These are phyloP conservation scores for Cataglyphis altisquamis DNA, from an alignment of 2,888 invertebrate species.

Conservation along the genomic window DNA sequence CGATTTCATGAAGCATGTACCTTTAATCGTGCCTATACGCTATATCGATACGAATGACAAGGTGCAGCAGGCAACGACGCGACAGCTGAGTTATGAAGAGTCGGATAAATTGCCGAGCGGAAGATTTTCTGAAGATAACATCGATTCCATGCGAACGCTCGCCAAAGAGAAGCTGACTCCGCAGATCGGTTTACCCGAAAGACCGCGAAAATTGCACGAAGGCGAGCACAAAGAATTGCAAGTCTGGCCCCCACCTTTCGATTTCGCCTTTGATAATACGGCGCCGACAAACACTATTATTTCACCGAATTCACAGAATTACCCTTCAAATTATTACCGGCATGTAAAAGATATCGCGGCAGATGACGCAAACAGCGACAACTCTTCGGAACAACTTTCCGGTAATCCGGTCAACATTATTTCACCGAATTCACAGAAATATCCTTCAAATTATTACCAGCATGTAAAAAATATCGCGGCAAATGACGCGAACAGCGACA, in stretches of 20 bases:
- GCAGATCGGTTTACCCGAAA: constrained; percentile 61
- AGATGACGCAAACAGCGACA: neutral
- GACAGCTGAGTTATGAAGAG: neutral
- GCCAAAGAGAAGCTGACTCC: neutral
- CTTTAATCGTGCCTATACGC: constrained; percentile 78
- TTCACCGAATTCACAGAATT: neutral
- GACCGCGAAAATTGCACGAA: constrained; percentile 74
- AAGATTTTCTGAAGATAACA: neutral
- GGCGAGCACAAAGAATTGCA: constrained; percentile 76
- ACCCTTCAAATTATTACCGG: constrained; percentile 18
- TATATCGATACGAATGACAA: constrained; percentile 75
- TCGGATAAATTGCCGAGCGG: neutral
- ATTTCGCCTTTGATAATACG: constrained; percentile 78
- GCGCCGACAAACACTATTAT: constrained; percentile 68
- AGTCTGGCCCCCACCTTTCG: constrained; percentile 81
- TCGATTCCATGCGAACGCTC: neutral
- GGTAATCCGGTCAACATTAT: constrained; percentile 32
- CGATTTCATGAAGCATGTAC: constrained; percentile 72
- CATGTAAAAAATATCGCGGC: neutral
- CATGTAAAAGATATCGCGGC: neutral
- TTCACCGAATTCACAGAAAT: constrained; percentile 3
- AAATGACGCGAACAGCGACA: neutral
- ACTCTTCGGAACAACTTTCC: constrained; percentile 26
- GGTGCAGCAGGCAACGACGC: constrained; percentile 17
- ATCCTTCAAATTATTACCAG: constrained; percentile 13